Conservation (phyloP, 2,888 invertebrate species). For the Alloplasta piceator region DNA sequence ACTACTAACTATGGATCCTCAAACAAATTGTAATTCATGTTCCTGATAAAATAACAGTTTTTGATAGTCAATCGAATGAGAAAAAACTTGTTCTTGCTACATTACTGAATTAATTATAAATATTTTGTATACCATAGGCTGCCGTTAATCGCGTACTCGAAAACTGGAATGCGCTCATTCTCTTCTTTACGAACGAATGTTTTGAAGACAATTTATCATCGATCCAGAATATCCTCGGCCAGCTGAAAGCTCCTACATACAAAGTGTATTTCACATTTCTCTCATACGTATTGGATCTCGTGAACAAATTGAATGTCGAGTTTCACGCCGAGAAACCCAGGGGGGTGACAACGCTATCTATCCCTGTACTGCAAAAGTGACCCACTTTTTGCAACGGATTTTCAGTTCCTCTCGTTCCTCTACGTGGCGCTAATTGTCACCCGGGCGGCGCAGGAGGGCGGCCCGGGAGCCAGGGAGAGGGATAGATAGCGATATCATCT, state of each 20-base stretch:
- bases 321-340: conserved; percentile 51
- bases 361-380: no score
- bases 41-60: no score
- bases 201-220: background rate
- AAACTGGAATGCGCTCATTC: background rate
- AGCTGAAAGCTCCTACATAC: conserved; percentile 26
- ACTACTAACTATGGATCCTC: no score
- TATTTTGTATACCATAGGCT: conserved; percentile 19
- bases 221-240: conserved; percentile 9
- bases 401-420: no score
- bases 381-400: no score
- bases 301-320: conserved; percentile 45
- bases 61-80: no score
- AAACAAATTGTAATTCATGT: no score
- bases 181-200: background rate
- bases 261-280: conserved; percentile 46
- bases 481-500: no score
- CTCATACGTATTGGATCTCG: conserved; percentile 31
- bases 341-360: no score
- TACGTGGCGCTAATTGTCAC: no score
- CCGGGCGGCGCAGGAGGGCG: no score
- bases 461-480: no score
- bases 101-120: background rate
- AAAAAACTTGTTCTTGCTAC: background rate
- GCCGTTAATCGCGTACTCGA: conserved; percentile 41